A percentile compares a stretch with the other conserved stretches of the same genome.
Conservation (phyloP, 2,113 vertebrate species). For the Serilophus lunatus region DNA sequence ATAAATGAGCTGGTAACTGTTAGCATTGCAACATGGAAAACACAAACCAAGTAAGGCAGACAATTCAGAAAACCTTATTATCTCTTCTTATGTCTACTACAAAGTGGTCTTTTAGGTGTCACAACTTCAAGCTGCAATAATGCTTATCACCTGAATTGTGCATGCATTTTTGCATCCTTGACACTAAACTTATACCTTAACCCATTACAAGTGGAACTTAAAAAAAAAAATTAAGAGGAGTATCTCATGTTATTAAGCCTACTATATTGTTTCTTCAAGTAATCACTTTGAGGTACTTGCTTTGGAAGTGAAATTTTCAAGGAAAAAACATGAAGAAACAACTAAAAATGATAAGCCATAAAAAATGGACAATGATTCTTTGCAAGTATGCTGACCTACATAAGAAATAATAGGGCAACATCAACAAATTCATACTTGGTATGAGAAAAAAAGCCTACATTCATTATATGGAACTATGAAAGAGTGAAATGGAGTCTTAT, state of each 20-base stretch:
- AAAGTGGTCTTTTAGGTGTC: neutral
- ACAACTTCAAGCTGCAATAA: neutral
- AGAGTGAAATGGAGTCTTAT: neutral
- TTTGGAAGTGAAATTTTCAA: neutral
- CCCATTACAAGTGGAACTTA: neutral
- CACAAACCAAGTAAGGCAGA: neutral
- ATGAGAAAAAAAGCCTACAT: neutral
- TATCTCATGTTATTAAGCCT: neutral
- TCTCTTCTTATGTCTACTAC: neutral
- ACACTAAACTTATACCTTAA: neutral
- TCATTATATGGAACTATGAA: neutral
- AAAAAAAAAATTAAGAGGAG: neutral
- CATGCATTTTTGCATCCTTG: neutral
- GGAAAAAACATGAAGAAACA: neutral
- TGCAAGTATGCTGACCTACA: neutral
- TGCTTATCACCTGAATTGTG: neutral
- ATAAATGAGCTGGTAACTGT: conserved; percentile 18
- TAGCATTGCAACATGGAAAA: conserved; percentile 13
- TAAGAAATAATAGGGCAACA: neutral
- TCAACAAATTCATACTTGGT: neutral
- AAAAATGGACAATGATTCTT: neutral
- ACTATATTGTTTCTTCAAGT: neutral
- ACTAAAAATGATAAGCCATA: neutral
- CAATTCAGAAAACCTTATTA: neutral
- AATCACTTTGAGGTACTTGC: neutral